Base-by-base conservation (phyloP, 2,797 vertebrate genomes). In the Staurois parvus region DNA sequence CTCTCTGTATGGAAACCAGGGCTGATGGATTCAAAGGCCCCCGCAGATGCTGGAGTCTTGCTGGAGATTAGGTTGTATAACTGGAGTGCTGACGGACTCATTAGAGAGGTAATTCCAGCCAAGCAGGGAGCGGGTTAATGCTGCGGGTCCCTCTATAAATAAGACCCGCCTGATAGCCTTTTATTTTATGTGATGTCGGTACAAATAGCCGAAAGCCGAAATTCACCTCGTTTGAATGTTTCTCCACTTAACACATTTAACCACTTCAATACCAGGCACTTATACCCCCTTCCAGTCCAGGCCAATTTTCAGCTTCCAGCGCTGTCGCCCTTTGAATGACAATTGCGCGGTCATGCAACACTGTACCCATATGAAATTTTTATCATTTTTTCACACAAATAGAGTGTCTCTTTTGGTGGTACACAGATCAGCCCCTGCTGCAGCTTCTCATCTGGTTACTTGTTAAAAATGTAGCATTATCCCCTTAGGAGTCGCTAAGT, bases 1-100 rank as follows among this genome's bases (percentile, higher is more conserved):
- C 45, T 74, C 76, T 7, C 29, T 59, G 32, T 78, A 77, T 73
- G 30, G 29, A 83, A 82, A 52, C 19, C 59, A 12, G 24, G 52
- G 52, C 10, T 66, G 66, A 72, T 78, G 73, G 75, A 82, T 82
- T 52, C 34, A 28, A 67, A 78, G 66, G 52, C 78, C 45, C 69
- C 40, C 32, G 40, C 52, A 68, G 64, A 30, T 70, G 64, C 42
- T 9, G 77, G 32, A 70, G 52, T 24, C 66, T 72, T 84, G 37
- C 59, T 72, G 48, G 30, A 32, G 52, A 73, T 73, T 74, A 67
- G 70, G 32, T 84, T 72, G 59, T 72, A 37, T 37, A 70, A 74
- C 45, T 34, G 64, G 52, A 79, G 77, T 28, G 40, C 77, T 29
- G 34, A 67, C 26, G 40, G 34, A 11, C 62, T 75, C 72, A 81